Evolutionary conservation across 2,888 invertebrate species (phyloP).

Genomic region (Actias luna): DNA sequence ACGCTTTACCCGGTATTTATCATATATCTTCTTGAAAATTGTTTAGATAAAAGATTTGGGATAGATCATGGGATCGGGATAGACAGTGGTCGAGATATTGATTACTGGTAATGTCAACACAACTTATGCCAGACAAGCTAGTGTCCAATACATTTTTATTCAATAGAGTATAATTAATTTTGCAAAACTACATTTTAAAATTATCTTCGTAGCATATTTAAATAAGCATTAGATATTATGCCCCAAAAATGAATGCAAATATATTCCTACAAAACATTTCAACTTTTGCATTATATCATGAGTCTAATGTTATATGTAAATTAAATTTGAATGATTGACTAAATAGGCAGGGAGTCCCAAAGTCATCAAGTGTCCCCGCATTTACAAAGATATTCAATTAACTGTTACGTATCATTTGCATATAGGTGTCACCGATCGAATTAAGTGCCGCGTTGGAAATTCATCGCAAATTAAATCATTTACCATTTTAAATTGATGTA

Average conservation of each 20-base stretch:
- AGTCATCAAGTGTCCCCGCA: constrained; percentile 55
- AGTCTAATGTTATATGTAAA: constrained; percentile 18
- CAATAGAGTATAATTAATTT: not conserved
- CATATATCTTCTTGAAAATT: no score
- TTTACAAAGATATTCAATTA: constrained; percentile 78
- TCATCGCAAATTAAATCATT: constrained; percentile 70
- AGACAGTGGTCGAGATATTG: no score
- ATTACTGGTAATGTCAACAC: no score
- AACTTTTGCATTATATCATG: constrained; percentile 1
- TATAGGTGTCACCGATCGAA: constrained; percentile 77
- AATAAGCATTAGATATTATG: not conserved
- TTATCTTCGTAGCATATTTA: not conserved
- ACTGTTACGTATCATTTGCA: constrained; percentile 73
- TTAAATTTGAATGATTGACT: constrained; percentile 20
- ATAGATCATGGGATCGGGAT: no score
- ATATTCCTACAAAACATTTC: constrained; percentile 10
- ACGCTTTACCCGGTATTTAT: no score
- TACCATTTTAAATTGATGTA: constrained; percentile 55
- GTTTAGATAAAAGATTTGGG: no score
- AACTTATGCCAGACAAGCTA: no score
- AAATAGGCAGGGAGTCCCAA: constrained; percentile 41
- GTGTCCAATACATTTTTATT: not conserved
- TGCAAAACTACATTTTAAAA: no score
- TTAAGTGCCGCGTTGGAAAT: constrained; percentile 68
- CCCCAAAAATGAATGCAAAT: constrained; percentile 1